Base-by-base conservation (phyloP, 2,888 invertebrate genomes). In the Drosophila putrida region DNA sequence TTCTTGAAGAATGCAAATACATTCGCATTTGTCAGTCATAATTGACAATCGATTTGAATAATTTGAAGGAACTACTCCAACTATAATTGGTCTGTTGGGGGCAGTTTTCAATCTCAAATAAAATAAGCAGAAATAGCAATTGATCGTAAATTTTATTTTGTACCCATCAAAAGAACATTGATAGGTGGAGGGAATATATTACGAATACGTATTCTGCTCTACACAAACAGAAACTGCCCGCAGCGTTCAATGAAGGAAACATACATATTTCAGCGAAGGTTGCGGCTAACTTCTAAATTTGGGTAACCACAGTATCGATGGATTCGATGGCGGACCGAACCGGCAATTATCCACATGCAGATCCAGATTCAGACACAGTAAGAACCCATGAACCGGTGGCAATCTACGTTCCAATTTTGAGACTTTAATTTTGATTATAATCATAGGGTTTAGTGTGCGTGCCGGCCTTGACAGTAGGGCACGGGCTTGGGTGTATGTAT, bases 381-480 rank as follows among this genome's bases (percentile, higher is more conserved):
- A 31, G 25, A 43, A 25, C 31, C 20, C 43, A 55, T 4, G 25
- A 55, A 57, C 57, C 46, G 44, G 39, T 57, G 50, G 54, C 70
- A 51, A 31, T 50, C 55, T 28, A 47, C 46, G 75, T 60, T 71
- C 62, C 57, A 59, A 73, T 51, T 71, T 58, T 61, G 63, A 63
- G 70, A 88, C 82, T 69, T 70, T 41, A 78, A 76, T 78, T 73
- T 84, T 59, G 53, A 49, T 68, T 71, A 85, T 82, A 82, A 82
- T 88, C 65, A 82, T 88, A 82, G 88, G 86, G 55, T 79, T 69
- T 25, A 20, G 71, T 39, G 65, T 51, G 75, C 70, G 70, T 74
- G 87, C 60, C 75, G 88, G 86, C 83, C 78, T 88, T 82, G 77
- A 65, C 72, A 75, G 72, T 85, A 75, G 84, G 87, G 64, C 84